Evolutionary conservation across 2,888 invertebrate genomes (phyloP).

Genomic region (Opisthograptis luteolata): DNA sequence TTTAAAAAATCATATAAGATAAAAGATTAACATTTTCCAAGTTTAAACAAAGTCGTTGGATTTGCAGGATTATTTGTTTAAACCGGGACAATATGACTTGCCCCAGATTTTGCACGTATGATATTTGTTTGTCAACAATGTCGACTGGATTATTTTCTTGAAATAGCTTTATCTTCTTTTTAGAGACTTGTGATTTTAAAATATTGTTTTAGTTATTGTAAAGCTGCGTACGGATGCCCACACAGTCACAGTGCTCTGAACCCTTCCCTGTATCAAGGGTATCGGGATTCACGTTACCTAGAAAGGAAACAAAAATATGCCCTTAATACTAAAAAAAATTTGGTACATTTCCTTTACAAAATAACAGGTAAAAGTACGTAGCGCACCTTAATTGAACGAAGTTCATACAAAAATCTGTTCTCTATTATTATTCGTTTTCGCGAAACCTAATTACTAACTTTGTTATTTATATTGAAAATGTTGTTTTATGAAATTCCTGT

Average conservation of each 20-base stretch:
- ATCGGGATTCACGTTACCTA: no score
- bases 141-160: conserved; percentile 5
- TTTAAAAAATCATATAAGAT: neutral
- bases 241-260: no score
- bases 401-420: conserved; percentile 7
- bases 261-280: no score
- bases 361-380: conserved; percentile 8
- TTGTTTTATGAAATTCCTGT: conserved; percentile 6
- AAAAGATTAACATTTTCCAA: conserved; percentile 9
- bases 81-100: conserved; percentile 19
- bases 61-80: conserved; percentile 15
- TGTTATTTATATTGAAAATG: conserved; percentile 21
- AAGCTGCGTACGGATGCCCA: no score
- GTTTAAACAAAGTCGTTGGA: conserved; percentile 20
- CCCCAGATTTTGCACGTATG: conserved; percentile 17
- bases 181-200: no score
- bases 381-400: no score
- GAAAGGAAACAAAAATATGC: no score
- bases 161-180: conserved; percentile 2
- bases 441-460: conserved; percentile 10
- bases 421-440: conserved; percentile 20
- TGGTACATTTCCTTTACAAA: conserved; percentile 13
- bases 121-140: conserved; percentile 25
- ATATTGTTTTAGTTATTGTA: no score
- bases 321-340: no score